Base-by-base conservation (phyloP, 2,888 invertebrate species). In the Eulithis testata region DNA sequence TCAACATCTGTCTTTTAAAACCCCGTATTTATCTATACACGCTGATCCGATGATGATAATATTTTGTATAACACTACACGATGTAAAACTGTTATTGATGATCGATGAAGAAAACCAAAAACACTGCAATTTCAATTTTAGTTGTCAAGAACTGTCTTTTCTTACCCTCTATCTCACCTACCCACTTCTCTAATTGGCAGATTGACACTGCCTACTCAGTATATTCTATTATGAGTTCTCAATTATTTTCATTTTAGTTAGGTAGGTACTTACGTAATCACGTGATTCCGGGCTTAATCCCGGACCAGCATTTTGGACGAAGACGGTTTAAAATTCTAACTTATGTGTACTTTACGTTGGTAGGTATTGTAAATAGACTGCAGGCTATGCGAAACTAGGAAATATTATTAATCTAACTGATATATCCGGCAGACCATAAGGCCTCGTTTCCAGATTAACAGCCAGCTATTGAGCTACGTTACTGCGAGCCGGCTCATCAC, bases 401-500 rank as follows among this genome's bases (percentile, higher is more conserved):
- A 12, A 69, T 77, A 72, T 62, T 62, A 73, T 75, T 81, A 79
- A 79, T 87, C 86, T 83, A 82, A 84, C 81, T 79, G 72, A 73
- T 72, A 72, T 74, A 65, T 86, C 82, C 84, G 82, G 80, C 73
- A 73, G 66, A 69, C 78, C 78, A 77, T 82, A 84, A 82, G 79
- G 78, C 79, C 77, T 80, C 87, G 81, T 85, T 88, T 81, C 80
- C 76, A 78, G 82, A 84, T 87, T 89, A 88, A 89, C 87, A 81
- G 82, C 88, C 82, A 76, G 76, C 85, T 81, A 87, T 89, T 85
- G 85, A 85, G 81, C 81, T 79, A 85, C 84, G 81, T 86, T 85
- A 87, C 85, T 80, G 83, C 83, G 77, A 85, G 84, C 84, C 80
- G 84, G 86, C 87, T 88, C 89, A 88, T 90, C 90, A 85, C 86